Conservation (phyloP, 2,888 invertebrate genomes). For the Amblyjoppa proteus region DNA sequence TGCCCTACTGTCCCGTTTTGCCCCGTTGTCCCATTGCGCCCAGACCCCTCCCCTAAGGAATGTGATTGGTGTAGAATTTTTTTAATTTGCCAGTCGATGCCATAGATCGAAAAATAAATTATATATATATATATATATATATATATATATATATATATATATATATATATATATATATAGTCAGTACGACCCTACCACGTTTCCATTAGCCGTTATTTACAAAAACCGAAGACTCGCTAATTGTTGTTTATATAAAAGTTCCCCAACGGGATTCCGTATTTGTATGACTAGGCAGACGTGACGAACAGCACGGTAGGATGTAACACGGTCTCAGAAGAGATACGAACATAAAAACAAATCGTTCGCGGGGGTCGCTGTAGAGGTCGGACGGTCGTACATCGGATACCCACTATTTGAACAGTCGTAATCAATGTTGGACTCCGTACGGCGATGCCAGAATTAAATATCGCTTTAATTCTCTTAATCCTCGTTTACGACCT, state of each 20-base stretch:
- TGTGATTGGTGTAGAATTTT: too few relatives aligned
- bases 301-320: slow-evolving; percentile 1
- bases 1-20: too few relatives aligned
- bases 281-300: slow-evolving; percentile 24
- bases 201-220: background rate
- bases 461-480: background rate
- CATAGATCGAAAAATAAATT: background rate
- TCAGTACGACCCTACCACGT: background rate
- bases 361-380: background rate
- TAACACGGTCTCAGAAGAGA: slow-evolving; percentile 3
- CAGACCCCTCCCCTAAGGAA: too few relatives aligned
- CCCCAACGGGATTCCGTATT: background rate
- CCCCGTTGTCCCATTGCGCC: too few relatives aligned
- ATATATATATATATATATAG: too few relatives aligned
- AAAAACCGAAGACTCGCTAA: background rate
- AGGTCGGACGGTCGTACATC: background rate
- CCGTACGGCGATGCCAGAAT: background rate
- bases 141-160: too few relatives aligned
- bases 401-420: background rate
- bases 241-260: background rate
- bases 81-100: too few relatives aligned
- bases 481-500: background rate
- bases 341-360: background rate
- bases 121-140: background rate
- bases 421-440: background rate